phyloP scores from a whole-genome alignment of 2,888 invertebrate genomes.

The Leucoptera coffeella region DNA sequence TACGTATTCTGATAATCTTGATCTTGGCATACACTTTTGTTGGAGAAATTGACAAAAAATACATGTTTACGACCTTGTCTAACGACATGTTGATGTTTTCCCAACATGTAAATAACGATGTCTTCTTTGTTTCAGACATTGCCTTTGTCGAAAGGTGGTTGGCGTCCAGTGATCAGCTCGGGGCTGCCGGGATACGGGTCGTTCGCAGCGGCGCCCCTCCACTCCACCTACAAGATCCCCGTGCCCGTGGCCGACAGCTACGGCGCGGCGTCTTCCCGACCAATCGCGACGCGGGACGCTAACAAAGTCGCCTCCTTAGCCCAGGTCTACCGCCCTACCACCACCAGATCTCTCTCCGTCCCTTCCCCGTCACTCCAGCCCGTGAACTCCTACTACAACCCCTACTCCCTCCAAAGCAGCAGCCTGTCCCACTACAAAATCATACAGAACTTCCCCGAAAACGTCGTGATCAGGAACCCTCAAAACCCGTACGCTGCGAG shows the following conservation, averaged over 20 bases:
- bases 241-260: conserved; percentile 23
- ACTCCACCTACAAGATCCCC: conserved; percentile 30
- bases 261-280: conserved; percentile 34
- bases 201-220: conserved; percentile 24
- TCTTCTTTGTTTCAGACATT: conserved; percentile 42
- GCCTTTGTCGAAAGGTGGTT: conserved; percentile 52
- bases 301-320: conserved; percentile 39
- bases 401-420: conserved; percentile 27
- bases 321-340: conserved; percentile 41
- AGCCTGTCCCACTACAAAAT: conserved; percentile 29
- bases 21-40: too few relatives aligned
- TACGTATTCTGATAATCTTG: too few relatives aligned
- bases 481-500: conserved; percentile 29
- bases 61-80: too few relatives aligned
- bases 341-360: conserved; percentile 20
- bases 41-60: too few relatives aligned
- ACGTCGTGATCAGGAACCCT: conserved; percentile 28
- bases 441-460: conserved; percentile 34
- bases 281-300: conserved; percentile 26
- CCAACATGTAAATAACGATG: too few relatives aligned
- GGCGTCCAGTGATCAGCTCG: conserved; percentile 55
- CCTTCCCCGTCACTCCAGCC: conserved; percentile 29
- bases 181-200: conserved; percentile 27
- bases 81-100: too few relatives aligned
- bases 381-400: conserved; percentile 38